A percentile compares a stretch with the other conserved stretches of the same genome.
Evolutionary conservation across 53 echinoderm and acorn worm species (phyloP).

Genomic region (Henricia sp.): DNA sequence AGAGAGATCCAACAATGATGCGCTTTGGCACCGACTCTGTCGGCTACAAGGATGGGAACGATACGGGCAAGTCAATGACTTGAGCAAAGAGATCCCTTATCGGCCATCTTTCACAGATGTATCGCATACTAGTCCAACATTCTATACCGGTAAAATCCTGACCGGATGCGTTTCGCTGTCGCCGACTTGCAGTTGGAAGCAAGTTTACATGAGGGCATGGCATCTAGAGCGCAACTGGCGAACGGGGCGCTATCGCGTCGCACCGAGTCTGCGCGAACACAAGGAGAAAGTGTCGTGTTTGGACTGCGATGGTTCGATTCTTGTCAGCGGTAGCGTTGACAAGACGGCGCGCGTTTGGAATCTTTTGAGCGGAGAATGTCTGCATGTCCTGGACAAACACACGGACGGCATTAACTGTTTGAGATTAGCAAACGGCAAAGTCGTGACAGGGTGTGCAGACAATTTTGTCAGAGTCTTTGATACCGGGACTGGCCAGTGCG

Average conservation of each 20-base stretch:
- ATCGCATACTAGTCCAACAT: slow-evolving; percentile 86
- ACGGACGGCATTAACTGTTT: slow-evolving; percentile 80
- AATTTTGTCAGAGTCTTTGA: slow-evolving; percentile 72
- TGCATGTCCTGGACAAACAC: slow-evolving; percentile 68
- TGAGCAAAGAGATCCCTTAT: slow-evolving; percentile 72
- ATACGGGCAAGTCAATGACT: slow-evolving; percentile 70
- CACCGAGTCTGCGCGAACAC: slow-evolving; percentile 79
- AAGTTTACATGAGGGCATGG: slow-evolving; percentile 84
- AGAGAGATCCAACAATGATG: slow-evolving; percentile 75
- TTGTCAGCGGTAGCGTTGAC: slow-evolving; percentile 84
- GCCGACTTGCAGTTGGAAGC: slow-evolving; percentile 87
- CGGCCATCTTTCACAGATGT: slow-evolving; percentile 65
- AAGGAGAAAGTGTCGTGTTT: slow-evolving; percentile 79
- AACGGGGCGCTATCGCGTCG: slow-evolving; percentile 79
- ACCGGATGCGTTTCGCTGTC: neutral
- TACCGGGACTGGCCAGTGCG: slow-evolving; percentile 56
- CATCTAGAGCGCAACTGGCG: slow-evolving; percentile 87
- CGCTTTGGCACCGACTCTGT: slow-evolving; percentile 78
- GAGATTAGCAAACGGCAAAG: slow-evolving; percentile 54
- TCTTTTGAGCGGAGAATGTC: slow-evolving; percentile 58
- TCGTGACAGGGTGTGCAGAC: slow-evolving; percentile 83
- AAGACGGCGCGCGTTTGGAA: slow-evolving; percentile 81
- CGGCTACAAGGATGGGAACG: slow-evolving; percentile 72
- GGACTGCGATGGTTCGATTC: slow-evolving; percentile 74
- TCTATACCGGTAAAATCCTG: slow-evolving; percentile 65